Evolutionary conservation across 2,113 vertebrate genomes (phyloP), one percentile per base, ranked within the genome.

Genomic region (Cairina moschata): DNA sequence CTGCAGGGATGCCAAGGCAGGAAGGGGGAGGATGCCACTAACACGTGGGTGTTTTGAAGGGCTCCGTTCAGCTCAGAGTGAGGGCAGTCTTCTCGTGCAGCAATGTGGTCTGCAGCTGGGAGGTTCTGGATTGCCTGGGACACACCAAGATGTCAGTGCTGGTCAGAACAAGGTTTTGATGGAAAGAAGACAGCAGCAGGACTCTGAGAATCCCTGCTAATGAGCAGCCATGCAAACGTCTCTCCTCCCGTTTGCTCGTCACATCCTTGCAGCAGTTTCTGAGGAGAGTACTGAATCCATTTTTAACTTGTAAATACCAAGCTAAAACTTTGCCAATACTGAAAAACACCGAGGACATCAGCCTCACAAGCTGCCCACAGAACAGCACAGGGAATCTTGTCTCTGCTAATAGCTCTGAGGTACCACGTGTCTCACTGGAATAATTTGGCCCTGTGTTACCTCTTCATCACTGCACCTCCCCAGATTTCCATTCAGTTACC

Each of bases 71-170:
- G 68, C 22, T 73, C 58, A 3, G 28, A 42, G 46, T 0, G 23
- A 17, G 52, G 50, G 22, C 40, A 9, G 6, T 20, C 71, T 10
- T 7, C 22, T n/a, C 13, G 28, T 12, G 12, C 54, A 17, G 44
- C 46, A 8, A 7, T 1, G 15, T 10, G 18, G 34, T 28, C 48
- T 63, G 50, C 3, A 1, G 2, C 1, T 3, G 18, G 29, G 36
- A 26, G n/a, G 28, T 20, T 46, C 55, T 7, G 13, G 10, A 11
- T 40, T 38, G 76, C 58, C 76, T 28, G 71, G 23, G 42, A 21
- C 58, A 11, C 17, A 3, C 11, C 1, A 40, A 44, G 17, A n/a
- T 52, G 16, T 18, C 63, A 38, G 42, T 17, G 8, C 31, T 7
- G 23, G 18, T 22, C 55, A 58, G 74, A 38, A 44, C 23, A 20